phyloP scores from a whole-genome alignment of 2,797 vertebrate species.

The Takifugu ocellatus region DNA sequence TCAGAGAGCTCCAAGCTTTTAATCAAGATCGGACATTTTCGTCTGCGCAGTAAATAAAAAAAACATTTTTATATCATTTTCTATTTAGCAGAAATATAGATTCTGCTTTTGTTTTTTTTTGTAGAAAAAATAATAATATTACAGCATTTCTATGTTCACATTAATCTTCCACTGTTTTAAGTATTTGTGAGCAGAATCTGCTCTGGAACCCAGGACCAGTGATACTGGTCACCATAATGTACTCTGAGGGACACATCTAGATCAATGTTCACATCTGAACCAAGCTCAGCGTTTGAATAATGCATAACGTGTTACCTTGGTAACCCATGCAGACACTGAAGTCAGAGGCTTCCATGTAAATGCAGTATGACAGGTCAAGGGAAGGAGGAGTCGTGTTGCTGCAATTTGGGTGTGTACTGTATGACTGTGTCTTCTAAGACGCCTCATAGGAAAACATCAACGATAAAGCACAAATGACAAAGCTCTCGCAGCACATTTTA shows the following conservation, averaged over 20 bases:
- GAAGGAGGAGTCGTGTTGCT: slow-evolving; percentile 26
- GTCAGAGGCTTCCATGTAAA: slow-evolving; percentile 61
- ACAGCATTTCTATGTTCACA: not conserved
- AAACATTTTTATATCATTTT: not conserved
- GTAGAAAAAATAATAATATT: not conserved
- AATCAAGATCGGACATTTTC: no score
- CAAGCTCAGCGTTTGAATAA: slow-evolving; percentile 64
- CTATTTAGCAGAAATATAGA: not conserved
- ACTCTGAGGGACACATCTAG: slow-evolving; percentile 51
- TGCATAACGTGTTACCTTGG: slow-evolving; percentile 67
- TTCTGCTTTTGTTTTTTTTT: not conserved
- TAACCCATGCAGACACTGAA: slow-evolving; percentile 62
- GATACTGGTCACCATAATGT: slow-evolving; percentile 41
- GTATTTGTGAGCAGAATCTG: not conserved
- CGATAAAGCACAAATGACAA: slow-evolving; percentile 14
- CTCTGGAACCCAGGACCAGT: slow-evolving; percentile 3
- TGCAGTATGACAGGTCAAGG: slow-evolving; percentile 57
- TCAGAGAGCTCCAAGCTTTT: not conserved
- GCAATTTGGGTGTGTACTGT: slow-evolving; percentile 39
- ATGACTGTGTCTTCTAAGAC: slow-evolving; percentile 6
- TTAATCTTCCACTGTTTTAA: no score
- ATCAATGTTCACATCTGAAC: slow-evolving; percentile 54
- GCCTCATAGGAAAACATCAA: no score
- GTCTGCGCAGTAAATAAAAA: no score
- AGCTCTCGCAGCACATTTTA: not conserved